Percentiles rank a stretch among this genome's conserved stretches.
phyloP scores from a whole-genome alignment of 1,140 invertebrate genomes.

The Tetramorium parvispinum region DNA sequence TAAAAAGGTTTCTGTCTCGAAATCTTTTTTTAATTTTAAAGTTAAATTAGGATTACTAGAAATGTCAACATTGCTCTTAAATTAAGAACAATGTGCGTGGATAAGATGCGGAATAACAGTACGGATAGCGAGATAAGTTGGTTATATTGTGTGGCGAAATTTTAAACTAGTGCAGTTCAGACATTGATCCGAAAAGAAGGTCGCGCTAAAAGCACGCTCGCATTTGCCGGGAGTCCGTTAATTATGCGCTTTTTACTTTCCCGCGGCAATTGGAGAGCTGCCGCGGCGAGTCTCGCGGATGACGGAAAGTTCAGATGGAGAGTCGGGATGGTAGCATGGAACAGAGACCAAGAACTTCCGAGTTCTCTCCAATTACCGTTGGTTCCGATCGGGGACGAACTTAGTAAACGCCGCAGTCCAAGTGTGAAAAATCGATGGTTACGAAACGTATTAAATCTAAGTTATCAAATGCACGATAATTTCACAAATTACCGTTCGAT shows the following conservation, averaged over 20 bases:
- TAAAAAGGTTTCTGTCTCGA: not conserved
- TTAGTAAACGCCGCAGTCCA: not conserved
- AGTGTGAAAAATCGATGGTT: not conserved
- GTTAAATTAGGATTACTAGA: not conserved
- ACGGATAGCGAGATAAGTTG: not conserved
- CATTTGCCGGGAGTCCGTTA: constrained; percentile 57
- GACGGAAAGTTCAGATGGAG: constrained; percentile 60
- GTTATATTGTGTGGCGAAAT: not conserved
- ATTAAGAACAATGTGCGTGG: not conserved
- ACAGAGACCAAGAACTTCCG: constrained; percentile 47
- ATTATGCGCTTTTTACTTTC: constrained; percentile 66
- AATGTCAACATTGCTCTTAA: not conserved
- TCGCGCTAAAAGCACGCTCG: constrained; percentile 26
- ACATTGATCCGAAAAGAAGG: constrained; percentile 24
- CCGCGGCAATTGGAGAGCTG: constrained; percentile 59
- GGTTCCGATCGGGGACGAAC: constrained; percentile 30
- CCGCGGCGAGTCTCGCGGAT: constrained; percentile 21
- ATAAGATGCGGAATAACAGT: not conserved
- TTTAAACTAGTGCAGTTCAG: constrained; percentile 8
- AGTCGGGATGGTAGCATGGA: constrained; percentile 12
- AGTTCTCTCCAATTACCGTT: constrained; percentile 69
- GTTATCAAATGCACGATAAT: not conserved
- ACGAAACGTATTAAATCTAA: not conserved
- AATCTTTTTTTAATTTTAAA: not conserved
- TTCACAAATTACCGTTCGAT: not conserved